Evolutionary conservation across 2,888 invertebrate genomes (phyloP).

Genomic region (Cosmia trapezina): DNA sequence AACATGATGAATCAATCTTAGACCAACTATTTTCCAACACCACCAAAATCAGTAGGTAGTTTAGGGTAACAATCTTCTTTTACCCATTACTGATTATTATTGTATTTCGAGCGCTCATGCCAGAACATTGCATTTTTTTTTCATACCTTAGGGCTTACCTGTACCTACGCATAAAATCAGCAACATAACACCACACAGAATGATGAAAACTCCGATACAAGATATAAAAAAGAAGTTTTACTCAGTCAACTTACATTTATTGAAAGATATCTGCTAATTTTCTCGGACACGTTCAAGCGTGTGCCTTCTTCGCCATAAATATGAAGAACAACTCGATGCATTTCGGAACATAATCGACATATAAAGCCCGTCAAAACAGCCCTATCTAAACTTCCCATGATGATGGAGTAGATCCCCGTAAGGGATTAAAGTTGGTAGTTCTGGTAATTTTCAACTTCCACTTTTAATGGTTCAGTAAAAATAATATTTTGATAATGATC

Average conservation of each 20-base stretch:
- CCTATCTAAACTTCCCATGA: slow-evolving; percentile 95
- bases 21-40: neutral
- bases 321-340: slow-evolving; percentile 95
- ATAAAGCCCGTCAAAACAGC: slow-evolving; percentile 95
- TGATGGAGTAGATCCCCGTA: neutral
- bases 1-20: neutral
- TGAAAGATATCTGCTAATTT: slow-evolving; percentile 95
- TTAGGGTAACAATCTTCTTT: neutral
- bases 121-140: neutral
- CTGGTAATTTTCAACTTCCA: slow-evolving; percentile 1
- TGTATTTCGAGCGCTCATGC: neutral
- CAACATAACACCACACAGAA: slow-evolving; percentile 14
- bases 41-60: neutral
- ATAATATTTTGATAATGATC: slow-evolving; percentile 4
- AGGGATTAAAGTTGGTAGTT: neutral
- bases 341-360: slow-evolving; percentile 96
- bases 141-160: neutral
- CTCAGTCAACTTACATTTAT: slow-evolving; percentile 92
- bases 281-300: slow-evolving; percentile 93
- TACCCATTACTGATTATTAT: neutral
- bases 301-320: slow-evolving; percentile 95
- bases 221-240: neutral
- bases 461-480: neutral
- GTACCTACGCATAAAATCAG: neutral
- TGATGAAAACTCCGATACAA: neutral